These are phyloP conservation scores for Andricus quercusramuli DNA, from an alignment of 2,888 invertebrate genomes.

Conservation along the genomic window DNA sequence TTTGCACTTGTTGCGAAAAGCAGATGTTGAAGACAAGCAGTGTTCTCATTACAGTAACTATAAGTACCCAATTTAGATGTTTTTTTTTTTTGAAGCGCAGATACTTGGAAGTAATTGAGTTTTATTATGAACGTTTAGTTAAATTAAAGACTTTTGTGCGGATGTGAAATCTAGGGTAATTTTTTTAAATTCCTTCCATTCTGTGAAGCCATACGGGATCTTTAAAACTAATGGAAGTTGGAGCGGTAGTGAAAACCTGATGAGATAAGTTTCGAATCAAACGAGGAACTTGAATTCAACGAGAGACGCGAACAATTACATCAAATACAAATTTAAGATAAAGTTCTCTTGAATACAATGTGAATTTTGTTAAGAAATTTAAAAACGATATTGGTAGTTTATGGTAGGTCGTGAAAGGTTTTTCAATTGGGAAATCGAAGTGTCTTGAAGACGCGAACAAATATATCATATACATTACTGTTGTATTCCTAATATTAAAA, in stretches of 20 bases:
- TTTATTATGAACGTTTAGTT: background rate
- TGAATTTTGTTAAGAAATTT: too few species aligned
- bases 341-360: too few species aligned
- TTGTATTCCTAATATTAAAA: too few species aligned
- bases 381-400: too few species aligned
- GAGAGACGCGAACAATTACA: too few species aligned
- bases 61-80: background rate
- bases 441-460: too few species aligned
- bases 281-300: background rate
- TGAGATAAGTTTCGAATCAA: background rate
- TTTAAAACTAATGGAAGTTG: background rate
- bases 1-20: constrained; percentile 28
- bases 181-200: background rate
- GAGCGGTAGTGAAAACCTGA: background rate
- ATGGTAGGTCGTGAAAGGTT: too few species aligned
- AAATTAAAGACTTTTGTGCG: background rate
- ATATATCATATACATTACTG: too few species aligned
- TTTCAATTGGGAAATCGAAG: too few species aligned
- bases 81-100: background rate
- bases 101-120: background rate
- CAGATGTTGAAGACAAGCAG: constrained; percentile 25
- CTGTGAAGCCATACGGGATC: background rate
- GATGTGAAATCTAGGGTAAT: background rate
- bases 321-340: too few species aligned
- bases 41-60: constrained; percentile 25